Base-by-base conservation (phyloP, 2,888 invertebrate species). In the Eristalis tenax region DNA sequence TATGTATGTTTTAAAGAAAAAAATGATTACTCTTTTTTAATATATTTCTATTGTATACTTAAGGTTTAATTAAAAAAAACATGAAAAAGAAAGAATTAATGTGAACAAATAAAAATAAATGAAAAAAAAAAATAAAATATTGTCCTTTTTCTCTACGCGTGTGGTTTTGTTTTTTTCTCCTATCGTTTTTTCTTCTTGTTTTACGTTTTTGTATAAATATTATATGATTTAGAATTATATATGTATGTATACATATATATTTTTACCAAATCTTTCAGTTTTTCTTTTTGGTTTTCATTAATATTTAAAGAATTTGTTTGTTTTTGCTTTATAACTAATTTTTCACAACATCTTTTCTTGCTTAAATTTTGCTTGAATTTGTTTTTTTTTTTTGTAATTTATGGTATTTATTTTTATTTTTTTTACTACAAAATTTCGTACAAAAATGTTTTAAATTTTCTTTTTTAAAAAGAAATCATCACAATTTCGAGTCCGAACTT, bases 401-500 rank as follows among this genome's bases (percentile, higher is more conserved):
- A 59, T 15, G 26, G 32, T 32, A 15, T 23, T 70, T 63, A 70
- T 15, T 35, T 15, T 76, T 76, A 59, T 70, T 63, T 78, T 6
- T 22, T 76, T 76, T 69, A 28, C 70, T 86, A 86, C 65, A 86
- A 86, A 86, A 83, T 79, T 86, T 86, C 74, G 78, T 86, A 86
- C 82, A 86, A 83, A 86, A 82, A 80, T 83, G 79, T 64, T 83
- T 75, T 73, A 64, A 76, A 50, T 35, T 71, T 79, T 83, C 71
- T 87, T 87, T 87, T 83, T 80, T 76, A 80, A 83, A 87, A 79
- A 87, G 83, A 83, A 83, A 80, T 83, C 83, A 87, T 87, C 87
- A 87, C 87, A 87, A 87, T 87, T 87, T 87, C 76, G 87, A 87
- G 87, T 83, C 83, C 87, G 71, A 87, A 87, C 68, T 61, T 70